Base-by-base conservation (phyloP, 1,140 invertebrate genomes). In the Nasonia vitripennis region DNA sequence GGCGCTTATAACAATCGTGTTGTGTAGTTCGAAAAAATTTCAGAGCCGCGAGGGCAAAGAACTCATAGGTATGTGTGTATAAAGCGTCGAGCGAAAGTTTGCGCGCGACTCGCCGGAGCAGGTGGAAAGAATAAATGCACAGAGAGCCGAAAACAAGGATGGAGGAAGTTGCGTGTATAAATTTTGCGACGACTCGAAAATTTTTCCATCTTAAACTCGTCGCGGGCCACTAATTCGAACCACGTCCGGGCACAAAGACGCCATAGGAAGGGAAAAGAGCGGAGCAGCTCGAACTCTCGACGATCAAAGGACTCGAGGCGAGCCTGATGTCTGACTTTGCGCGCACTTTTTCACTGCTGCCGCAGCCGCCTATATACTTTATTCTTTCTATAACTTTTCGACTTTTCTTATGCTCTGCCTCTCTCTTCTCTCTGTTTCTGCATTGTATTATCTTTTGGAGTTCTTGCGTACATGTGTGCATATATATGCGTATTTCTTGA, bases 391-490 rank as follows among this genome's bases (percentile, higher is more conserved):
- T 0, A 17, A 12, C 31, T 3, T 31, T 74, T 34, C 37, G 1
- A 20, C 9, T 73, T 74, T 74, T 34, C 34, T 37, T 37, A 37
- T 2, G 5, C 70, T 71, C 68, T 70, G 5, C 7, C 68, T 11
- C 37, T 5, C 23, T 73, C 41, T 51, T 75, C 20, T 14, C 73
- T 75, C 73, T 75, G 27, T 31, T n/a, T 45, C 73, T 75, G 37
- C 37, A 62, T 62, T 41, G 73, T 75, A n/a, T 62, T 74, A 37
- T 82, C 9, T 62, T 82, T 31, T 81, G 23, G 0, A 45, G 14
- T n/a, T 71, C 17, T 14, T 51, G 14, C 14, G 48, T 51, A 17
- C 14, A 51, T 51, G 48, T 78, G 17, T 78, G 34, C 11, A 20
- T 78, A 55, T 37, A 78, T 55, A 78, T 11, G 27, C 37, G 45